Base-by-base conservation (phyloP, 2,797 vertebrate species). In the Megalops cyprinoides region DNA sequence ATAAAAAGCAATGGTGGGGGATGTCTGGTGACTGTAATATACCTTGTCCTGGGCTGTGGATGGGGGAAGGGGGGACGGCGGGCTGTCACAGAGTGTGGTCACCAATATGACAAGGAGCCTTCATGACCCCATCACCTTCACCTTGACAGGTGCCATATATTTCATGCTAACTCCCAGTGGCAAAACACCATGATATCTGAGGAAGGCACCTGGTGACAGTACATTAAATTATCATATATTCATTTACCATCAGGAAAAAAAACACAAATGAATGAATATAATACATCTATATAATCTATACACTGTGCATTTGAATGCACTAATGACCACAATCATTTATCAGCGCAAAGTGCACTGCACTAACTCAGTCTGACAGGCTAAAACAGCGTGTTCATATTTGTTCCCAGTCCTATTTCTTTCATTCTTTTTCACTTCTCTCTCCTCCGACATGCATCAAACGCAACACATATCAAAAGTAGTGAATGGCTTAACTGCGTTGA, bases 121-220 rank as follows among this genome's bases (percentile, higher is more conserved):
- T 20, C n/a, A 10, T 56, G 46, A 74, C 71, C 15, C 74, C 69
- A 80, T 80, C 73, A 80, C 71, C 53, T 62, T 51, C 53, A 44
- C 46, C 44, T 75, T 53, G 31, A 49, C 46, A 74, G 42, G 20
- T 42, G 37, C 49, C 71, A 49, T 80, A 76, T 34, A 76, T 76
- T 31, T 75, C 37, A n/a, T n/a, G 8, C 39, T 20, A 37, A 28
- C 73, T 58, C 31, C 56, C 10, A 20, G 51, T 75, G 73, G 31
- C 73, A 76, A n/a, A 49, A 75, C 34, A 15, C 28, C 46, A 62
- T 37, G 37, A 62, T n/a, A n/a, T 44, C 4, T 9, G 15, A 62
- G 53, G 23, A 58, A 34, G n/a, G 55, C 53, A 55, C 3, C 18
- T 34, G 18, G 74, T 60, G 56, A 49, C 55, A 31, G 58, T 44